phyloP scores from a whole-genome alignment of 2,113 vertebrate species.

The Anseranas semipalmata region DNA sequence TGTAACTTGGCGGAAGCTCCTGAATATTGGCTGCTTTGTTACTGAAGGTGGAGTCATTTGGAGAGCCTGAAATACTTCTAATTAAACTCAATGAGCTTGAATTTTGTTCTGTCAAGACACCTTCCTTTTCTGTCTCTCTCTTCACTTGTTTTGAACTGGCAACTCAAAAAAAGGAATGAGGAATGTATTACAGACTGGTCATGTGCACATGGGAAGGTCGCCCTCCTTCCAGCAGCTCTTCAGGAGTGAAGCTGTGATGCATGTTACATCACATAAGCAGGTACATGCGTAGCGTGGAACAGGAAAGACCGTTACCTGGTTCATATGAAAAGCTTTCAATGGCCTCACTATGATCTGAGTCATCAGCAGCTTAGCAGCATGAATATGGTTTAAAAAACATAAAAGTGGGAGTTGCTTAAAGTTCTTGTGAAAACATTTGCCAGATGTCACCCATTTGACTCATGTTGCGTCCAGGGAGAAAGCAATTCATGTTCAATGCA shows the following conservation, averaged over 20 bases:
- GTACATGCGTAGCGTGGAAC: background rate
- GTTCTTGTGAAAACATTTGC: background rate
- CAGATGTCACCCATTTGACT: background rate
- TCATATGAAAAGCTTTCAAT: background rate
- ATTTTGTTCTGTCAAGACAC: background rate
- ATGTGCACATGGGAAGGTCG: background rate
- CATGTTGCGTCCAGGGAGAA: background rate
- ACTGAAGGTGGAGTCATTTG: background rate
- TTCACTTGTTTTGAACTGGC: background rate
- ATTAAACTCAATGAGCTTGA: background rate
- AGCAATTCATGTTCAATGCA: accelerated
- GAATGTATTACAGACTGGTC: background rate
- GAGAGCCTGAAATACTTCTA: background rate
- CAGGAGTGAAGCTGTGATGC: background rate
- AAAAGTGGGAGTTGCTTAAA: background rate
- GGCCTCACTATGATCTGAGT: background rate
- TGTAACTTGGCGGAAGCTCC: background rate
- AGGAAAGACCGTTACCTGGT: background rate
- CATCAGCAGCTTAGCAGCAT: background rate
- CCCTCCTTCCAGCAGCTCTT: background rate
- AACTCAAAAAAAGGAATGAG: background rate
- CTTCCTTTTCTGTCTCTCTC: background rate
- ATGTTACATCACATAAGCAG: background rate
- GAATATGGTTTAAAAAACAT: background rate
- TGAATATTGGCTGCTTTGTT: background rate